Base-by-base conservation (phyloP, 2,888 invertebrate genomes). In the Neoascia interrupta region DNA sequence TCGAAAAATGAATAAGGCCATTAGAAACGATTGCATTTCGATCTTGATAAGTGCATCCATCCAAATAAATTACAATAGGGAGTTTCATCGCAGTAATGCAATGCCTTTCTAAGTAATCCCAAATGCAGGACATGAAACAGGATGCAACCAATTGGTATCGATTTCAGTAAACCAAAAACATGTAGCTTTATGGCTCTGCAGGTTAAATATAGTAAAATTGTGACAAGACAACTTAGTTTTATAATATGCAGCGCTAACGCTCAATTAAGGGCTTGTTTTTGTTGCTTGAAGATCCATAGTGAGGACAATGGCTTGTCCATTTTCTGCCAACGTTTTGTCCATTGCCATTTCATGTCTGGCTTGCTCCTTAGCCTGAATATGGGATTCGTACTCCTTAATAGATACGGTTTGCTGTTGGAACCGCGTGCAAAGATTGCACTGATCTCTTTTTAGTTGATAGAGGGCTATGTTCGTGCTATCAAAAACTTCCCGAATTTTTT, bases 401-500 rank as follows among this genome's bases (percentile, higher is more conserved):
- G 34, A 34, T n/a, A 34, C 5, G n/a, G 5, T 11, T 5, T n/a
- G 5, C 5, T 34, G n/a, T 34, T 13, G n/a, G n/a, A 13, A 34
- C 41, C 18, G 16, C 10, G 18, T 8, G 16, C 16, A 19, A 41
- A 13, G 6, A 3, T 11, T 3, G 23, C 45, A 23, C 45, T 19
- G 39, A 23, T 45, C 26, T 45, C 15, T 45, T 45, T 26, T 26
- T 19, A 8, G 19, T 23, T 21, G 19, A 19, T 41, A 19, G n/a
- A 34, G 13, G 0, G 34, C n/a, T 28, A 28, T 28, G n/a, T 31
- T 31, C n/a, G 10, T n/a, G 10, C n/a, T 2, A 31, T 10, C n/a
- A 10, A 31, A 34, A 34, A 34, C 34, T 28, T 47, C 47, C 11
- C 47, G 26, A 47, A 28, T 15, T 47, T 47, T 47, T 26, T 47